Evolutionary conservation across 2,113 vertebrate species (phyloP).

Genomic region (Damaliscus lunatus): DNA sequence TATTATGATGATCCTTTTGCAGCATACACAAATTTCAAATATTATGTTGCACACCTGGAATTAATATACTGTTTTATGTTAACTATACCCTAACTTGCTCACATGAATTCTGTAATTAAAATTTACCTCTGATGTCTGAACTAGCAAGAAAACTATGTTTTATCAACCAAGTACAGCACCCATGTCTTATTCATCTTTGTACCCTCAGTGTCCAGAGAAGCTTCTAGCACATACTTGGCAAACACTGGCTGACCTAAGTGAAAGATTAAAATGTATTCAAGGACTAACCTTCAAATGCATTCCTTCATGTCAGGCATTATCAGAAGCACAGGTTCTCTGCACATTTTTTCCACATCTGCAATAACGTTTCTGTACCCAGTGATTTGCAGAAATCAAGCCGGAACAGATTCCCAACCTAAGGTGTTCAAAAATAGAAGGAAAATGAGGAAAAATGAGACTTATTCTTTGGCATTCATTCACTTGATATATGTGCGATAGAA

Average conservation of each 20-base stretch:
- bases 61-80: not conserved
- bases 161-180: not conserved
- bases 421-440: constrained; percentile 3
- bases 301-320: constrained; percentile 90
- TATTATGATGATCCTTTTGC: not conserved
- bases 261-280: not conserved
- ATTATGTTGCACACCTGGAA: not conserved
- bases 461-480: not conserved
- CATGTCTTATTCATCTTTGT: not conserved
- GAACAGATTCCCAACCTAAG: constrained; percentile 91
- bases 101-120: not conserved
- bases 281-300: constrained; percentile 91
- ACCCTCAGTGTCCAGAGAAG: not conserved
- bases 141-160: not conserved
- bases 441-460: not conserved
- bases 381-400: constrained; percentile 94
- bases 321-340: constrained; percentile 90
- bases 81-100: not conserved
- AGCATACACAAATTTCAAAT: not conserved
- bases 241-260: not conserved
- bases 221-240: not conserved
- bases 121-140: not conserved
- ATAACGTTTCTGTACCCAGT: constrained; percentile 91
- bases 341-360: constrained; percentile 92
- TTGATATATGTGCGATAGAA: not conserved